Evolutionary conservation across 2,797 vertebrate genomes (phyloP), one percentile per base, ranked within the genome.

Genomic region (Chromobotia macracanthus): DNA sequence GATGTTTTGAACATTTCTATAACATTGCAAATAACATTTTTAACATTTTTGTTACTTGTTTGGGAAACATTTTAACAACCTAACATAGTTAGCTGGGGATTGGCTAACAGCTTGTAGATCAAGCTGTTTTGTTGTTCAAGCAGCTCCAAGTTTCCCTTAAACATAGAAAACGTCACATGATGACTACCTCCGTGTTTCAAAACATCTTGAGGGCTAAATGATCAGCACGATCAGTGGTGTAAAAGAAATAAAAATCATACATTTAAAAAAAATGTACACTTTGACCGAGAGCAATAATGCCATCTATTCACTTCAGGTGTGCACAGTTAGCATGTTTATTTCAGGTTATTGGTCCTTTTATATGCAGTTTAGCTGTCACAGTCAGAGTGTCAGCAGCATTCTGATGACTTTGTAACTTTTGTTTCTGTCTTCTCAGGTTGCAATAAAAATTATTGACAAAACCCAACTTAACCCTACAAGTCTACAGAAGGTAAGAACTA

Each of bases 371-470:
- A 68, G 28, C 69, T 80, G 63, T 51, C 44, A 82, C 7, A 72
- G 74, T 28, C 53, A 21, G 4, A 56, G 15, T 23, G 15, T 77
- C 58, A 60, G 65, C 12, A 46, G 2, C 28, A 55, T 64, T 67
- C 23, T 51, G 23, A 67, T 75, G 60, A 66, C 41, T 38, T 38
- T 9, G 41, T 44, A 11, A 44, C 41, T 82, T 67, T 75, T 83
- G 48, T 61, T 21, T 61, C 18, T 72, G 12, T 72, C 25, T 80
- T 78, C 75, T 68, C 86, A 98, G 97, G 97, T 98, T 13, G 97
- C 96, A 68, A 98, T 98, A 91, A 98, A 97, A 89, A 98, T 98
- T 87, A 98, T 98, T 0, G 96, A 98, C 90, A 98, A 98, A 92
- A 97, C 96, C 0, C 96, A 97, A 79, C 94, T 98, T 66, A 98